phyloP scores from a whole-genome alignment of 2,113 vertebrate genomes.

The Paedocypris sp. region DNA sequence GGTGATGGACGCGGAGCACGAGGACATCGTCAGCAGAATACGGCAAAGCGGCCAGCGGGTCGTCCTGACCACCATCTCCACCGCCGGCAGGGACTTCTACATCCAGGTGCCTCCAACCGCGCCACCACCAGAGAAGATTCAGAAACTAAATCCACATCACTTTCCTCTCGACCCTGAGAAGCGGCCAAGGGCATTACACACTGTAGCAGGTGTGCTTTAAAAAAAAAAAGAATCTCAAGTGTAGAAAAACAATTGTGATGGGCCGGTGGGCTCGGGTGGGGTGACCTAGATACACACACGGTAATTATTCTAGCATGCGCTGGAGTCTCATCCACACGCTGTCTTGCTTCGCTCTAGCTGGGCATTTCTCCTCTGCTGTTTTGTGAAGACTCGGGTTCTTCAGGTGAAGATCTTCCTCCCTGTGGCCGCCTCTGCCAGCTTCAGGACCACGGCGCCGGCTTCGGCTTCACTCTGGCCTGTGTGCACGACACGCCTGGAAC shows the following conservation, averaged over 20 bases:
- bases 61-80: slow-evolving; percentile 64
- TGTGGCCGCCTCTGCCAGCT: neutral
- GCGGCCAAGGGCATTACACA: neutral
- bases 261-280: neutral
- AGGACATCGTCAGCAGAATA: slow-evolving; percentile 70
- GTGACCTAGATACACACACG: neutral
- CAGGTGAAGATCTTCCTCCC: slow-evolving; percentile 2
- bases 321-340: neutral
- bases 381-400: slow-evolving; percentile 42
- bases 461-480: slow-evolving; percentile 50
- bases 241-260: neutral
- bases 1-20: slow-evolving; percentile 68
- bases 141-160: neutral
- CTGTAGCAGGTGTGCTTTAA: neutral
- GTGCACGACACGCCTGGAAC: slow-evolving; percentile 24
- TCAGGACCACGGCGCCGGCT: slow-evolving; percentile 40
- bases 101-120: slow-evolving; percentile 54
- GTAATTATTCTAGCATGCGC: neutral
- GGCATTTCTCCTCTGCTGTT: slow-evolving; percentile 77
- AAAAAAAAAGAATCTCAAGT: neutral
- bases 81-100: slow-evolving; percentile 65
- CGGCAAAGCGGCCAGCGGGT: slow-evolving; percentile 56
- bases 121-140: neutral
- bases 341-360: slow-evolving; percentile 52
- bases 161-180: neutral